phyloP scores from a whole-genome alignment of 2,797 vertebrate genomes.

The Ctenochaetus hawaiiensis region DNA sequence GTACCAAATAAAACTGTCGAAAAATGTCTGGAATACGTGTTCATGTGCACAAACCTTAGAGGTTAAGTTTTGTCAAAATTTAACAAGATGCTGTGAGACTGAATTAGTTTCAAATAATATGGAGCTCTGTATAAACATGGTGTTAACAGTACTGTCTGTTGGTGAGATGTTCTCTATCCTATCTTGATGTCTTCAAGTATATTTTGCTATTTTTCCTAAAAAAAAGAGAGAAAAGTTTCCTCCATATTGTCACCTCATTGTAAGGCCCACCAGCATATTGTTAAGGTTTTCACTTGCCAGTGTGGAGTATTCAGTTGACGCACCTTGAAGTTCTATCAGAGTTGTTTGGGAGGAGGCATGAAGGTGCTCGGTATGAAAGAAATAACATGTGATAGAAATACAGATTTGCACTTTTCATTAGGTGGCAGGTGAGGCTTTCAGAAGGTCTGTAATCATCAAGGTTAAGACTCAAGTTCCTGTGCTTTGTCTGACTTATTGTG shows the following conservation, averaged over 20 bases:
- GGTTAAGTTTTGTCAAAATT: too few species aligned
- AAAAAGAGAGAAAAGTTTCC: neutral
- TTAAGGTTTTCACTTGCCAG: neutral
- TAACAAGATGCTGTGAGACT: too few species aligned
- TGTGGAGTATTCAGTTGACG: neutral
- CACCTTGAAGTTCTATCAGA: neutral
- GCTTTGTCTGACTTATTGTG: slow-evolving; percentile 6
- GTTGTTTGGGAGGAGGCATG: neutral
- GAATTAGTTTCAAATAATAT: neutral
- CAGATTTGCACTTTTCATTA: neutral
- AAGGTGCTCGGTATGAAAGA: neutral
- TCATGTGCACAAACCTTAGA: too few species aligned
- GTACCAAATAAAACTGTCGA: too few species aligned
- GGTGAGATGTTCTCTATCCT: neutral
- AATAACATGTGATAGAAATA: neutral
- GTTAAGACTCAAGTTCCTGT: neutral
- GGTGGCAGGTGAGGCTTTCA: neutral
- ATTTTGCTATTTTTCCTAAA: neutral
- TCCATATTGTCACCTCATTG: neutral
- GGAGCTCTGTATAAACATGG: neutral
- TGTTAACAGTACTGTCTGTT: neutral
- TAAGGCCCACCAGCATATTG: neutral
- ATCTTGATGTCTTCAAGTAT: neutral
- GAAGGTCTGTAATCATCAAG: neutral
- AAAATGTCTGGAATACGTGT: too few species aligned